Base-by-base conservation (phyloP, 2,888 invertebrate genomes). In the Cheilosia pagana region DNA sequence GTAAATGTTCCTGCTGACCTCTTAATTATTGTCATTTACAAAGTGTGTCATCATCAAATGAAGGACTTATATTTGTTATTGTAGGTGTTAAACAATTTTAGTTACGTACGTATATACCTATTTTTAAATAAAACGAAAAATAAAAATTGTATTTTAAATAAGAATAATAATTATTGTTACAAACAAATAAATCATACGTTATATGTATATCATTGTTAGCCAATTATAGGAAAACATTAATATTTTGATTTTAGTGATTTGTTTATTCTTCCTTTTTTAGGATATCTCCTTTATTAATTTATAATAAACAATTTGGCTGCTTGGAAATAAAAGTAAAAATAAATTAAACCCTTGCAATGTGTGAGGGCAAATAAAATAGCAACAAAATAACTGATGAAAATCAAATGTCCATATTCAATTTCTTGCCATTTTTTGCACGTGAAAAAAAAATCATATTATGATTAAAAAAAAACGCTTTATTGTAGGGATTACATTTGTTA, bases 1-100 rank as follows among this genome's bases (percentile, higher is more conserved):
- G 87, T 87, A 91, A 90, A 87, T 91, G 91, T 88, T 89, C 91
- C 87, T 91, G 91, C 89, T 91, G 90, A 91, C 90, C 88, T 87
- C 87, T 62, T 67, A 67, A 59, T 52, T 74, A 59, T 52, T 74
- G 59, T 50, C 65, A 81, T 67, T 53, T 63, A 67, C 55, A 75
- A 75, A 65, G 21, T 21, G 70, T 81, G 81, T 85, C 85, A 75
- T 85, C 81, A 70, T 75, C 43, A 55, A 79, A 72, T 60, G 65
- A 82, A 83, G 78, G 71, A 78, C 74, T 83, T 78, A 45, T 67
- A 68, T 63, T 60, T 81, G 60, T 85, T 67, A 71, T 75, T 21
- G 41, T 85, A 85, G 81, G 81, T 85, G 81, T 85, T 85, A 71
- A 74, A 60, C 35, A 35, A 57, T 76, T 76, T 67, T 81, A 85